Conservation (phyloP, 1,140 invertebrate species). For the Trypoxylus dichotomus region DNA sequence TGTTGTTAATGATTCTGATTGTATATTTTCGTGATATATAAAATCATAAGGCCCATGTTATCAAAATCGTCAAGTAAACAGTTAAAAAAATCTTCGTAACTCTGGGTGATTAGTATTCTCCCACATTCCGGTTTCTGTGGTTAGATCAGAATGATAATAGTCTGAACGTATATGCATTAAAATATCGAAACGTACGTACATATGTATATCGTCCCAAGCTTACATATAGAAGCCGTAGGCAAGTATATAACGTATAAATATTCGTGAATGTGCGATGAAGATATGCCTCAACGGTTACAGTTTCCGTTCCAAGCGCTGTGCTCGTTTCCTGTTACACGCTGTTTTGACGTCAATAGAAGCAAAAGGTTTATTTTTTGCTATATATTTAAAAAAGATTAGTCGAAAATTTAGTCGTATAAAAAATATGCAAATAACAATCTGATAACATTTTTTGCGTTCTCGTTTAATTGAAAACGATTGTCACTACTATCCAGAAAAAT, state of each 20-base stretch:
- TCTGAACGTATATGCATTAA: not conserved
- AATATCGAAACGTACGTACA: not conserved
- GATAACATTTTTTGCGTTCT: too few relatives aligned
- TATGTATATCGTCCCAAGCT: not conserved
- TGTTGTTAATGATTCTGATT: too few relatives aligned
- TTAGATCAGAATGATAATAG: not conserved
- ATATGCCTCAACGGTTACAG: conserved; percentile 5
- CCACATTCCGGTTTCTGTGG: not conserved
- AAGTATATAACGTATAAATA: not conserved
- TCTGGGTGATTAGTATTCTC: too few relatives aligned
- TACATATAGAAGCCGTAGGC: not conserved
- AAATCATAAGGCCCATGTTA: too few relatives aligned
- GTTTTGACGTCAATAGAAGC: conserved; percentile 2
- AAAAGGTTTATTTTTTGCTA: not conserved
- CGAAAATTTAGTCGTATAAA: too few relatives aligned
- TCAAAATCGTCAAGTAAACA: too few relatives aligned
- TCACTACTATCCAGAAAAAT: too few relatives aligned
- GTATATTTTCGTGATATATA: too few relatives aligned
- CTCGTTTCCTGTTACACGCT: conserved; percentile 5
- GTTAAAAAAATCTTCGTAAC: too few relatives aligned
- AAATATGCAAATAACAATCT: too few relatives aligned
- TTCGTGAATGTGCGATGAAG: not conserved
- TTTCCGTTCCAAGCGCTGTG: conserved; percentile 1
- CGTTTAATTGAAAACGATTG: too few relatives aligned
- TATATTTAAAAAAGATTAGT: too few relatives aligned